Evolutionary conservation across 2,113 vertebrate species (phyloP).

Genomic region (Epinephelus moara): DNA sequence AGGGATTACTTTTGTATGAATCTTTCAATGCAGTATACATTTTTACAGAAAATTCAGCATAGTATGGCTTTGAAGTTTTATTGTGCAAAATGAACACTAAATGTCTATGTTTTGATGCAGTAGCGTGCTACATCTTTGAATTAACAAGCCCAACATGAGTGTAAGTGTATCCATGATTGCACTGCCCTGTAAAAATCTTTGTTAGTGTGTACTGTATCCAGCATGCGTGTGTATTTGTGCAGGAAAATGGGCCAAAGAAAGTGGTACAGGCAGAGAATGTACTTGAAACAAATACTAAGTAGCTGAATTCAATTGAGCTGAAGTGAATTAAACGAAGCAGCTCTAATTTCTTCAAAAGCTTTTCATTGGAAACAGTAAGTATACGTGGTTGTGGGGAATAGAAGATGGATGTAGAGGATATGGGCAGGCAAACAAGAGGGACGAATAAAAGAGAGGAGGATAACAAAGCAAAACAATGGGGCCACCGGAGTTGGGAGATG

Average conservation of each 20-base stretch:
- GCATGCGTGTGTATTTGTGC: neutral
- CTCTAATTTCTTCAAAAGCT: slow-evolving; percentile 49
- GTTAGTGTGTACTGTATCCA: neutral
- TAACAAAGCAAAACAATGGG: slow-evolving; percentile 73
- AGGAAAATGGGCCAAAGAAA: slow-evolving; percentile 9
- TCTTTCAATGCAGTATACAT: too few relatives aligned
- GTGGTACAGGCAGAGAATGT: neutral
- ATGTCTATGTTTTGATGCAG: neutral
- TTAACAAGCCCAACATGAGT: neutral
- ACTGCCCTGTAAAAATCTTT: neutral
- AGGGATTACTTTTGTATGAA: too few relatives aligned
- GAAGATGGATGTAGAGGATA: slow-evolving; percentile 66
- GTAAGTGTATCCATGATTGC: neutral
- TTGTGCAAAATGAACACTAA: neutral
- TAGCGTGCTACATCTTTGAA: neutral
- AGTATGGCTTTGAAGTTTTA: neutral
- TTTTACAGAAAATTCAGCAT: too few relatives aligned
- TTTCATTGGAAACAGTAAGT: slow-evolving; percentile 43
- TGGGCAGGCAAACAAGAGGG: slow-evolving; percentile 70
- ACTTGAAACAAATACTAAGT: slow-evolving; percentile 48
- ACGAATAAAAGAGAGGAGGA: slow-evolving; percentile 60
- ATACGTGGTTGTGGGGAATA: slow-evolving; percentile 21
- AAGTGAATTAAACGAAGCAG: slow-evolving; percentile 66
- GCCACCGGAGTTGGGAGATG: slow-evolving; percentile 58
- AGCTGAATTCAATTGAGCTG: slow-evolving; percentile 59